Evolutionary conservation across 2,888 invertebrate genomes (phyloP), one percentile per base, ranked within the genome.

Genomic region (Calephelis perditalis): DNA sequence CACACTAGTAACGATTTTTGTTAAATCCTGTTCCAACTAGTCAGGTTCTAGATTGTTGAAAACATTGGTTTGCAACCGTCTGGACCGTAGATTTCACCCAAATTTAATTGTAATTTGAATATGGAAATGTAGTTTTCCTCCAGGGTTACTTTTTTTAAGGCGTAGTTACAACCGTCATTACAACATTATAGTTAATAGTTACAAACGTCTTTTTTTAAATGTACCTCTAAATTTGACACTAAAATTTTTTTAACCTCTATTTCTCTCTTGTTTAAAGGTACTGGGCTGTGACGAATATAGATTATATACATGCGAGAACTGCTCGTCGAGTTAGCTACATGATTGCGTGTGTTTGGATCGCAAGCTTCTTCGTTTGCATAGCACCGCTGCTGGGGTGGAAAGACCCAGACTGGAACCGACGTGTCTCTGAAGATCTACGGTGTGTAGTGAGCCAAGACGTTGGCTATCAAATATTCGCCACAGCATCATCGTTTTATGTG

Each of bases 281-380:
- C 85, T 97, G 97, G 96, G 96, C 97, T 66, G 96, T 98, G 71
- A 97, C 97, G 64, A 95, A 96, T 81, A 95, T 97, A 71, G 96
- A 97, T 86, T 97, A 97, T 89, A 96, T 96, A 67, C 95, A 96
- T 77, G 94, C 95, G 71, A 91, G 97, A 67, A 96, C 95, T 54
- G 94, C 94, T 9, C 92, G 92, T 62, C 92, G 95, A 63, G 94
- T 97, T 70, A 94, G 95, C 58, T 84, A 94, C 62, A 96, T 97
- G 96, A 96, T 97, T 67, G 91, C 93, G 64, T 92, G 95, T 67
- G 95, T 97, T 61, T 98, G 98, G 98, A 85, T 94, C 60, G 94
- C 96, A 45, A 94, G 97, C 54, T 93, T 96, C 77, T 86, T 96
- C 62, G 96, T 98, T 65, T 96, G 96, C 74, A 94, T 97, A 67